Percentiles rank a stretch among this genome's conserved stretches.
phyloP scores from a whole-genome alignment of 2,888 invertebrate species.

The Drosophila putrida region DNA sequence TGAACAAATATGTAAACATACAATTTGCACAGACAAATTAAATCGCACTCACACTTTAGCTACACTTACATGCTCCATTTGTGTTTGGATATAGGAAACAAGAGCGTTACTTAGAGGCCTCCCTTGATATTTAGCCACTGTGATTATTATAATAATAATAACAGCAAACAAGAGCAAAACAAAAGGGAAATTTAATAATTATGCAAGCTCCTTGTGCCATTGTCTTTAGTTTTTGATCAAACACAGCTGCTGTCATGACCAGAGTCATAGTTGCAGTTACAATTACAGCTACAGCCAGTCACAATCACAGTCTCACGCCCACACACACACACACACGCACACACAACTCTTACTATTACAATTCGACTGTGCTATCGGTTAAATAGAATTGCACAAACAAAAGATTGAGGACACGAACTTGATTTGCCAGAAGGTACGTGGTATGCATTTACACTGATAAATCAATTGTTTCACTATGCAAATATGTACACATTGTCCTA shows the following conservation, averaged over 20 bases:
- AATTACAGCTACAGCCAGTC: not conserved
- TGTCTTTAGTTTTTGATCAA: conserved; percentile 16
- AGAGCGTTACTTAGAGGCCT: conserved; percentile 4
- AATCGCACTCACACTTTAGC: not conserved
- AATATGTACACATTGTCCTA: not conserved
- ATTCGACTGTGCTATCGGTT: conserved; percentile 16
- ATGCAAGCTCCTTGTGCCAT: conserved; percentile 1
- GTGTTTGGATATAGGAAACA: not conserved
- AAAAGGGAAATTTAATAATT: conserved; percentile 36
- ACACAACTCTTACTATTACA: not conserved
- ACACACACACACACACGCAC: conserved; percentile 11
- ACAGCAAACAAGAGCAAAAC: conserved; percentile 5
- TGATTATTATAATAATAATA: conserved; percentile 3
- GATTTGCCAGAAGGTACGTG: conserved; percentile 16
- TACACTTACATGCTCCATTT: not conserved
- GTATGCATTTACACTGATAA: conserved; percentile 20
- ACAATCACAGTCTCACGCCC: conserved; percentile 7
- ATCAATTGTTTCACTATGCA: conserved; percentile 10
- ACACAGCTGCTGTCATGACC: conserved; percentile 10
- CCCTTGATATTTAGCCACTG: conserved; percentile 8
- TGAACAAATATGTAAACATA: conserved; percentile 18
- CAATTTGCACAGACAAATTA: conserved; percentile 23
- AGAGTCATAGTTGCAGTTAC: not conserved
- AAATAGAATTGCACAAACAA: conserved; percentile 31
- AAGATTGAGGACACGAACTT: conserved; percentile 55